phyloP scores from a whole-genome alignment of 2,113 vertebrate species.

The Pyrgilauda ruficollis region DNA sequence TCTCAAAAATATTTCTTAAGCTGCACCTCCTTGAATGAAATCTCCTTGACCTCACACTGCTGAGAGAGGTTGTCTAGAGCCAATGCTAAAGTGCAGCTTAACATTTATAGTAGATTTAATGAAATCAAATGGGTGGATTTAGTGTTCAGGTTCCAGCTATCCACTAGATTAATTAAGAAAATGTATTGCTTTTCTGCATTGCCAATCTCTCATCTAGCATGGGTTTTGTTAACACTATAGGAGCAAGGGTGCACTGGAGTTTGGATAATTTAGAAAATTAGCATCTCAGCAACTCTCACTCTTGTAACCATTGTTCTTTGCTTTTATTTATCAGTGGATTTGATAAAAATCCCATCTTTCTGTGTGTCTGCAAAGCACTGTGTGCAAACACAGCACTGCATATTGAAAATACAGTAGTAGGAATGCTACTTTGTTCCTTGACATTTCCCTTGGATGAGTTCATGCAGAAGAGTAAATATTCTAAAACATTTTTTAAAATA shows the following conservation, averaged over 20 bases:
- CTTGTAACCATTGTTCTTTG: background rate
- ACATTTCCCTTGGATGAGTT: background rate
- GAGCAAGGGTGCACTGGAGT: background rate
- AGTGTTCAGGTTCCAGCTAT: constrained; percentile 27
- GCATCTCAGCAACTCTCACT: background rate
- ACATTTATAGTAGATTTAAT: constrained; percentile 35
- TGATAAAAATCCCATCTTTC: background rate
- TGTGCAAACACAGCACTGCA: background rate
- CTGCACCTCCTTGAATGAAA: background rate
- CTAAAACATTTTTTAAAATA: background rate
- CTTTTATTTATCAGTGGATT: background rate
- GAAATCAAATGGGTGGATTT: constrained; percentile 61
- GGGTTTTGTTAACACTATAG: background rate
- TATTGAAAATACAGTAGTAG: background rate
- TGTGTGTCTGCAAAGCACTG: background rate
- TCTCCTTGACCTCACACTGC: background rate
- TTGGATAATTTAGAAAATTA: background rate
- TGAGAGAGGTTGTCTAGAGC: constrained; percentile 5
- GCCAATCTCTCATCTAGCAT: background rate
- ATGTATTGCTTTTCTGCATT: constrained; percentile 43
- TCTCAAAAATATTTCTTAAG: background rate
- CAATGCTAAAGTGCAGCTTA: constrained; percentile 53
- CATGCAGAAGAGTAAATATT: background rate
- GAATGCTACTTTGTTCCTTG: background rate
- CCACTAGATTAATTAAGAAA: constrained; percentile 63